phyloP scores from a whole-genome alignment of 2,888 invertebrate species.

The Tinea pellionella region DNA sequence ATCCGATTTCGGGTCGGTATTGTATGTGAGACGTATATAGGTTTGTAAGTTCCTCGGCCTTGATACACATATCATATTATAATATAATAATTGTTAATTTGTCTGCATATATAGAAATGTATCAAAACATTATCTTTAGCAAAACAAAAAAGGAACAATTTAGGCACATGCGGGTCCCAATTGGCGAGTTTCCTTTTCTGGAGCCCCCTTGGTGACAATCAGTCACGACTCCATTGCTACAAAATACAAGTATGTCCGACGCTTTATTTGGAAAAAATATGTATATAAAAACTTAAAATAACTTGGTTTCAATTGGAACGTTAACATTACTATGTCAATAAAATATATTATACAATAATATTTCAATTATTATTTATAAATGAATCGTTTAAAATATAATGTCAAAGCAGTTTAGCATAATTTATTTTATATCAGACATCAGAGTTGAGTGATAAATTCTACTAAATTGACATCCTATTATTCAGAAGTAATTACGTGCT shows the following conservation, averaged over 20 bases:
- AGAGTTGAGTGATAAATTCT: neutral
- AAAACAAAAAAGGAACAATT: neutral
- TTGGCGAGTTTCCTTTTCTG: constrained; percentile 2
- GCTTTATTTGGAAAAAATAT: neutral
- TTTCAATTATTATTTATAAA: neutral
- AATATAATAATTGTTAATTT: too few species aligned
- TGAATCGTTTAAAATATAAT: neutral
- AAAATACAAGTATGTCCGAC: neutral
- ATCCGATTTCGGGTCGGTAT: too few species aligned
- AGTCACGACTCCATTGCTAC: neutral
- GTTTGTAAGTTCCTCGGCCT: too few species aligned
- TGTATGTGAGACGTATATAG: too few species aligned
- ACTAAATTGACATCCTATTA: neutral
- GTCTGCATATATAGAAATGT: too few species aligned
- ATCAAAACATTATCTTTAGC: too few species aligned
- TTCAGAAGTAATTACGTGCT: neutral
- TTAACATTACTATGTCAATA: neutral
- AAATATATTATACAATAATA: neutral
- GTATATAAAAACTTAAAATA: neutral
- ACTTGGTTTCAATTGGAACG: neutral
- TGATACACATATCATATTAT: too few species aligned
- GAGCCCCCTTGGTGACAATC: constrained; percentile 4
- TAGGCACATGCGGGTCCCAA: constrained; percentile 1
- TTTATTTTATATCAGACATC: neutral
- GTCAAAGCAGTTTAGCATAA: neutral